A percentile compares a stretch with the other conserved stretches of the same genome.
phyloP scores from a whole-genome alignment of 2,888 invertebrate genomes.

The Capitulum mitella region DNA sequence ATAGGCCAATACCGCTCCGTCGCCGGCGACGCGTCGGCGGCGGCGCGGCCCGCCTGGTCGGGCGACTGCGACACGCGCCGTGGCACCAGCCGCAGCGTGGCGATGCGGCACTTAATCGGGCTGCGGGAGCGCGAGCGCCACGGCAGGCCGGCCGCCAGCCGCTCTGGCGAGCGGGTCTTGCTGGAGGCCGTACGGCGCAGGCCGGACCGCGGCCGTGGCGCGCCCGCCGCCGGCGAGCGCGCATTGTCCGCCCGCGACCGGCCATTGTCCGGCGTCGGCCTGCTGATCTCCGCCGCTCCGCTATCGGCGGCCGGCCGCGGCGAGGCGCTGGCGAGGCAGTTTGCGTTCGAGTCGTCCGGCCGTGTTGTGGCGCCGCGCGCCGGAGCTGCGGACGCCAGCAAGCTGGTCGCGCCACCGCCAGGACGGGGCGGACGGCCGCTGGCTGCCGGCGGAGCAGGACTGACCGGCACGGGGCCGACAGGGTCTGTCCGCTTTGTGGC shows the following conservation, averaged over 20 bases:
- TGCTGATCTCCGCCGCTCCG: background rate
- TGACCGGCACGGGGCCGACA: too few species aligned
- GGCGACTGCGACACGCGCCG: conserved; percentile 9
- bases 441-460: background rate
- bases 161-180: background rate
- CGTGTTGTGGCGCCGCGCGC: background rate
- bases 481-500: too few species aligned
- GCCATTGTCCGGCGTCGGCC: background rate
- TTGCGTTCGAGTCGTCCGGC: background rate
- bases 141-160: background rate
- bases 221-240: background rate
- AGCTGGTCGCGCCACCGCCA: background rate
- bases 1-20: background rate
- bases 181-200: background rate
- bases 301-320: background rate
- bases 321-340: background rate
- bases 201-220: background rate
- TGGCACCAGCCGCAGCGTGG: background rate
- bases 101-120: background rate
- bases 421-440: background rate
- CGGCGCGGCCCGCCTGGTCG: background rate
- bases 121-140: background rate
- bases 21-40: background rate
- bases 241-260: background rate
- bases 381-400: background rate